Evolutionary conservation across 2,888 invertebrate genomes (phyloP).

Genomic region (Drosophila ustulata): DNA sequence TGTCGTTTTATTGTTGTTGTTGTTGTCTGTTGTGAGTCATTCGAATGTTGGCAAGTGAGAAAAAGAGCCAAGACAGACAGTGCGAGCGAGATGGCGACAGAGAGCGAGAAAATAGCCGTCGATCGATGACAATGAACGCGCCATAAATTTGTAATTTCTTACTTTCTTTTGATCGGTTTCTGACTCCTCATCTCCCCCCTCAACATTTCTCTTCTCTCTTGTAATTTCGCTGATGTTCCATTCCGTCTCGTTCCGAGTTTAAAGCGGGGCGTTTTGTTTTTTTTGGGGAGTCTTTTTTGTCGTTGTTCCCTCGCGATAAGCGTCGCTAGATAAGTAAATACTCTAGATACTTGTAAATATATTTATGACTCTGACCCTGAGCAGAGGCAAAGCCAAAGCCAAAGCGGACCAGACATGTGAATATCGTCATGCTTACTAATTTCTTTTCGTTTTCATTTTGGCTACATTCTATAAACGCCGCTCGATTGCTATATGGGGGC

Average conservation of each 20-base stretch:
- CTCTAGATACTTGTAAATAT: background rate
- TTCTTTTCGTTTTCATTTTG: slow-evolving; percentile 48
- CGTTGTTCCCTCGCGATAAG: slow-evolving; percentile 42
- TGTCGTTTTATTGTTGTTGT: slow-evolving; percentile 25
- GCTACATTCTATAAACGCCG: slow-evolving; percentile 25
- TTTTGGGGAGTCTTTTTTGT: slow-evolving; percentile 10
- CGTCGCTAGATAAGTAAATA: slow-evolving; percentile 38
- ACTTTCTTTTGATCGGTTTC: slow-evolving; percentile 60
- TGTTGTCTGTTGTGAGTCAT: slow-evolving; percentile 45
- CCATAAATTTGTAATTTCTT: slow-evolving; percentile 69
- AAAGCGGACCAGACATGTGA: slow-evolving; percentile 7
- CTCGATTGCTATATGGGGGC: slow-evolving; percentile 48
- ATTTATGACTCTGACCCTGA: slow-evolving; percentile 35
- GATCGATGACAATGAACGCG: slow-evolving; percentile 62
- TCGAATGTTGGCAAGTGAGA: slow-evolving; percentile 37
- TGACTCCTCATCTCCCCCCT: slow-evolving; percentile 8
- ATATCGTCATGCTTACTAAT: slow-evolving; percentile 54
- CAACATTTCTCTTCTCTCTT: slow-evolving; percentile 19
- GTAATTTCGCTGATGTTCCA: slow-evolving; percentile 22
- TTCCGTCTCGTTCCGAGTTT: slow-evolving; percentile 6
- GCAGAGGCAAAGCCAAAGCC: background rate
- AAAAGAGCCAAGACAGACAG: slow-evolving; percentile 12
- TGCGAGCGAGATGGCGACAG: slow-evolving; percentile 5
- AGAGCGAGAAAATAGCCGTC: slow-evolving; percentile 21
- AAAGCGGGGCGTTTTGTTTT: slow-evolving; percentile 18